Evolutionary conservation across 2,888 invertebrate genomes (phyloP).

Genomic region (Leucophenga maculata): DNA sequence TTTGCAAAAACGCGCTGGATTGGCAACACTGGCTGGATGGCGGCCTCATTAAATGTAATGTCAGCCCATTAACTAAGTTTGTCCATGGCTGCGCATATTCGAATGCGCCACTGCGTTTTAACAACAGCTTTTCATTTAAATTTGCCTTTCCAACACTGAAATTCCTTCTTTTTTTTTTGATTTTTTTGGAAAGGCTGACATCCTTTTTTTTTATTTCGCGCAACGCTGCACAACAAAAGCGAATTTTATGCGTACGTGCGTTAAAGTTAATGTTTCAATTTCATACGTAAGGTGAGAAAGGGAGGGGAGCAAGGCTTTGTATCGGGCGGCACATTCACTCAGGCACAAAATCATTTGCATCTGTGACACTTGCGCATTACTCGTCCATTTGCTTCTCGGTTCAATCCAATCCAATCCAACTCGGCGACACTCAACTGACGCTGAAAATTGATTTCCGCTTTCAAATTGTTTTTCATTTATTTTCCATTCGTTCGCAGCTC

Average conservation of each 20-base stretch:
- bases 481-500: background rate
- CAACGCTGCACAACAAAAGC: constrained; percentile 28
- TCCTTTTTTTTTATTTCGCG: constrained; percentile 17
- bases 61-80: constrained; percentile 29
- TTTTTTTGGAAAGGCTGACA: background rate
- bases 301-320: background rate
- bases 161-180: background rate
- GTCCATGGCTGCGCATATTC: constrained; percentile 5
- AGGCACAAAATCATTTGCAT: constrained; percentile 34
- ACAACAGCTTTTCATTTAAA: background rate
- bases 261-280: constrained; percentile 44
- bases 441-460: constrained; percentile 41
- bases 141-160: background rate
- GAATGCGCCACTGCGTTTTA: background rate
- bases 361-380: constrained; percentile 17
- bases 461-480: constrained; percentile 33
- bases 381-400: background rate
- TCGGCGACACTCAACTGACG: constrained; percentile 24
- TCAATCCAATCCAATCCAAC: background rate
- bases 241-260: constrained; percentile 40
- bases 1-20: background rate
- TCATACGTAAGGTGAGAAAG: background rate
- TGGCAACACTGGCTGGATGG: background rate
- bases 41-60: constrained; percentile 30
- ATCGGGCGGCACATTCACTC: background rate